Percentiles rank a stretch among this genome's conserved stretches.
Evolutionary conservation across 2,797 vertebrate species (phyloP).

Genomic region (Manis crassicaudata): DNA sequence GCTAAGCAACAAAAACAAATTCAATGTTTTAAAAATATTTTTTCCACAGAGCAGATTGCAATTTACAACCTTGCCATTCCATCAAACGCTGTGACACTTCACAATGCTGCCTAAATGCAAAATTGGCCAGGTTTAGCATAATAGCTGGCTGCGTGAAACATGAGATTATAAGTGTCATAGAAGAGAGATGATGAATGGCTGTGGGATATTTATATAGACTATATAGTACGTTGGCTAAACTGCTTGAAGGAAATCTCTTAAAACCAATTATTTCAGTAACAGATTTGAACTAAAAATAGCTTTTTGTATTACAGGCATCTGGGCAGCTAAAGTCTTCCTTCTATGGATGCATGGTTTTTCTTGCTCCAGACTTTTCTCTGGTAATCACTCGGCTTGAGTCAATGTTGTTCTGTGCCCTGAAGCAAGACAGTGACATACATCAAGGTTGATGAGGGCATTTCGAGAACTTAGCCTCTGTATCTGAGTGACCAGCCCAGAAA

Average conservation of each 20-base stretch:
- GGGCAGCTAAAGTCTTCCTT: neutral
- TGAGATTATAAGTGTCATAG: constrained; percentile 70
- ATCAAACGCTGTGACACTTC: constrained; percentile 70
- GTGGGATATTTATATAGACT: constrained; percentile 71
- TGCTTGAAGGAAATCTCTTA: constrained; percentile 57
- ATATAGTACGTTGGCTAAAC: constrained; percentile 66
- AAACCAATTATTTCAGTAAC: constrained; percentile 57
- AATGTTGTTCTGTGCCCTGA: neutral
- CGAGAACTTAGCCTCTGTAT: neutral
- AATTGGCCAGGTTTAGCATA: constrained; percentile 76
- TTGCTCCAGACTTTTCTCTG: neutral
- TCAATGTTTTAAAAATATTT: constrained; percentile 64
- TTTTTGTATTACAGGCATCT: constrained; percentile 1
- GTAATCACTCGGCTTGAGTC: neutral
- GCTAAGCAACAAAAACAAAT: constrained; percentile 47
- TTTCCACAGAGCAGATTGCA: constrained; percentile 66
- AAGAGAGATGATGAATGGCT: constrained; percentile 63
- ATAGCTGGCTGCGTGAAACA: constrained; percentile 69
- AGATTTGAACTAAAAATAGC: constrained; percentile 27
- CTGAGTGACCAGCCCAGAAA: neutral
- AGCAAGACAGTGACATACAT: constrained; percentile 37
- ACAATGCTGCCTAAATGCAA: constrained; percentile 61
- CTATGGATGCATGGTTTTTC: neutral
- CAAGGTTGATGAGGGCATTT: neutral
- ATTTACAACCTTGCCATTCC: constrained; percentile 66